A percentile compares a stretch with the other conserved stretches of the same genome.
Conservation (phyloP, 1,140 invertebrate genomes). For the Phenacoccus solenopsis region DNA sequence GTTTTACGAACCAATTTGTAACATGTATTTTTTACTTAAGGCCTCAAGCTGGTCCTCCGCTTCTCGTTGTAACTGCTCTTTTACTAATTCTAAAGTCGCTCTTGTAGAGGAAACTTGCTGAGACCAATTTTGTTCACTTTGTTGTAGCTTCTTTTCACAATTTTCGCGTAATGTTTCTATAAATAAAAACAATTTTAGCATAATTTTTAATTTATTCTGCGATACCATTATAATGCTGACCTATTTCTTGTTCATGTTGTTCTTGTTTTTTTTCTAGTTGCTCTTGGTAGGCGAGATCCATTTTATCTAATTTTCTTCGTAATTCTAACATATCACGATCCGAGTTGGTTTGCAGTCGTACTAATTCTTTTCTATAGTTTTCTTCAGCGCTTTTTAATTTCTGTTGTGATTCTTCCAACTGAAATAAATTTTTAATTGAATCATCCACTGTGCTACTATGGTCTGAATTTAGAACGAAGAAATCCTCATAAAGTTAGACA, state of each 20-base stretch:
- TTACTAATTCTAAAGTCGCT: conserved; percentile 35
- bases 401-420: conserved; percentile 42
- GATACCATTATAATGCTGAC: no score
- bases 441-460: no score
- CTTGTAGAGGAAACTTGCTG: conserved; percentile 28
- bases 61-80: conserved; percentile 37
- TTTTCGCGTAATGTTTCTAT: conserved; percentile 28
- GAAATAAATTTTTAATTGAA: no score
- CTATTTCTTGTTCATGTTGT: conserved; percentile 43
- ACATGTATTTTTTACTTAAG: conserved; percentile 34
- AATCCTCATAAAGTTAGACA: no score
- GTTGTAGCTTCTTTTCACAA: conserved; percentile 32
- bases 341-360: conserved; percentile 38
- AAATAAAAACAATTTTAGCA: neutral
- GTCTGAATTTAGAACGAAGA: no score
- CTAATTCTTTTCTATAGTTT: conserved; percentile 41
- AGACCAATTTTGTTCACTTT: conserved; percentile 34
- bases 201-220: neutral
- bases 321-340: conserved; percentile 41
- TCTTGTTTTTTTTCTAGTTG: conserved; percentile 42
- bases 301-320: conserved; percentile 40
- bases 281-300: conserved; percentile 41
- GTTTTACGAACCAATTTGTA: conserved; percentile 34
- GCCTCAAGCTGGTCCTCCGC: conserved; percentile 33
- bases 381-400: conserved; percentile 41